A percentile compares a stretch with the other conserved stretches of the same genome.
phyloP scores from a whole-genome alignment of 2,888 invertebrate species.

The Diaperis boleti region DNA sequence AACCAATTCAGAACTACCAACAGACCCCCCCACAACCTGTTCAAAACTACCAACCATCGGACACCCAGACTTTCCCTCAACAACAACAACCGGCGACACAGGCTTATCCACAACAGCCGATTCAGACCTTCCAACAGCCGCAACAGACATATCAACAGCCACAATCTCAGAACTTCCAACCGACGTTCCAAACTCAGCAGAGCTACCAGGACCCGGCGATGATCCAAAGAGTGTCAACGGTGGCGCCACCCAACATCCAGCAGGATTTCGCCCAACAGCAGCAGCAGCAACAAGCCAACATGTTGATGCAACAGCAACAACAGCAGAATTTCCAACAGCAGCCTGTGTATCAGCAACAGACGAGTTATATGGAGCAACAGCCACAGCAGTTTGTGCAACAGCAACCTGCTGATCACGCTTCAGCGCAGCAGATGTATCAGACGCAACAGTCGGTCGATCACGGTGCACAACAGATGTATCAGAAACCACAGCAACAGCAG shows the following conservation, averaged over 20 bases:
- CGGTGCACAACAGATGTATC: conserved; percentile 50
- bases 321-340: conserved; percentile 41
- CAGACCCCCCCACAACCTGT: conserved; percentile 21
- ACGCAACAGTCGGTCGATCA: conserved; percentile 40
- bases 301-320: conserved; percentile 48
- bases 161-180: conserved; percentile 29
- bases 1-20: too few relatives aligned
- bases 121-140: conserved; percentile 40
- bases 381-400: conserved; percentile 55
- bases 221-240: conserved; percentile 29
- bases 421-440: conserved; percentile 48
- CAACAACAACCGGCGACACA: conserved; percentile 43
- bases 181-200: conserved; percentile 40
- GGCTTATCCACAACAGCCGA: conserved; percentile 21
- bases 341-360: conserved; percentile 68
- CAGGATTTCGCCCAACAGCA: conserved; percentile 38
- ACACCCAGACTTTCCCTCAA: conserved; percentile 16
- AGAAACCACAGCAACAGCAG: conserved; percentile 48
- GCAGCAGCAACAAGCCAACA: conserved; percentile 42
- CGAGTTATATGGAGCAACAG: conserved; percentile 53
- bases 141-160: conserved; percentile 27
- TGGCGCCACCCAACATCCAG: conserved; percentile 31
- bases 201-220: conserved; percentile 2
- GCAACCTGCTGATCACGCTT: conserved; percentile 48
- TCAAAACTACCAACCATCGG: conserved; percentile 22